phyloP scores from a whole-genome alignment of 2,113 vertebrate species.

The Mohoua ochrocephala region DNA sequence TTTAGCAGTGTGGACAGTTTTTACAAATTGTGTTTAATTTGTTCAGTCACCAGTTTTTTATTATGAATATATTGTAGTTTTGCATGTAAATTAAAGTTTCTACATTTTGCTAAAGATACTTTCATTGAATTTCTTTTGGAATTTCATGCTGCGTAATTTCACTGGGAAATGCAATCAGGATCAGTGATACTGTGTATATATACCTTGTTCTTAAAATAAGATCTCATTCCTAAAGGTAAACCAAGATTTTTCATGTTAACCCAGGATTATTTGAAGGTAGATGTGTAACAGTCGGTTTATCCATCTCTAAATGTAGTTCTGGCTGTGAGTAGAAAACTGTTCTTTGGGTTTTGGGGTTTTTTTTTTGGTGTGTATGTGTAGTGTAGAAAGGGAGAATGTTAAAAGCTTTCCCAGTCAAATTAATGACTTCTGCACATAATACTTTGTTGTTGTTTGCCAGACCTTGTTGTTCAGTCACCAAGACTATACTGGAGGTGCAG shows the following conservation, averaged over 20 bases:
- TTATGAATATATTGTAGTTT: slow-evolving; percentile 56
- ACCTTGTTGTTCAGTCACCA: neutral
- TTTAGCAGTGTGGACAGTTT: slow-evolving; percentile 53
- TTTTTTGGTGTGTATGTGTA: neutral
- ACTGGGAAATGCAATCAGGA: neutral
- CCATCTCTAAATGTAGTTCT: neutral
- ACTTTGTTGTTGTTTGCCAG: neutral
- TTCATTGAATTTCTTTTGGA: neutral
- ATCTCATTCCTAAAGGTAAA: neutral
- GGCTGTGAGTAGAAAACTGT: neutral
- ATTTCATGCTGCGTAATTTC: neutral
- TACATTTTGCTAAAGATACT: slow-evolving; percentile 63
- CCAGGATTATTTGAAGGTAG: neutral
- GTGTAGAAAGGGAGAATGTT: neutral
- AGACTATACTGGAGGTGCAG: neutral
- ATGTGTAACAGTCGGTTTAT: neutral
- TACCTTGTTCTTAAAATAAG: neutral
- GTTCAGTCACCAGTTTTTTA: slow-evolving; percentile 47
- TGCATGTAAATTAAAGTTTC: slow-evolving; percentile 78
- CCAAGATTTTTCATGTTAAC: neutral
- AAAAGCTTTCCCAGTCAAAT: neutral
- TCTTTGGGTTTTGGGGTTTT: neutral
- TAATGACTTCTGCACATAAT: neutral
- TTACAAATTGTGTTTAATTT: slow-evolving; percentile 50
- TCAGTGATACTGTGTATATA: neutral